phyloP scores from a whole-genome alignment of 2,888 invertebrate genomes.

The Malachius bipustulatus region DNA sequence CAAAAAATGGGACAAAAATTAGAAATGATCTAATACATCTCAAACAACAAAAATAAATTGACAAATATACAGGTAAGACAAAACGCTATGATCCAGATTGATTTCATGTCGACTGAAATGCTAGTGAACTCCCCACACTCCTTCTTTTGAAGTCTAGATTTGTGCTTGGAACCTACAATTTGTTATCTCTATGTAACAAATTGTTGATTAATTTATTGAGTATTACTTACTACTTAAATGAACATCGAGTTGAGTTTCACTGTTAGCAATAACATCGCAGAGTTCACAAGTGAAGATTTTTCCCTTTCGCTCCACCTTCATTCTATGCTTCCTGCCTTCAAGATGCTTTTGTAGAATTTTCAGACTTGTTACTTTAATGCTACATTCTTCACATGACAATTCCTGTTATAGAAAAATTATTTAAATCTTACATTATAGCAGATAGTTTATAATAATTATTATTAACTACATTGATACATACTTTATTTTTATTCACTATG shows the following conservation, averaged over 20 bases:
- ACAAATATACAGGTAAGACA: slow-evolving; percentile 31
- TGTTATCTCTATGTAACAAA: neutral
- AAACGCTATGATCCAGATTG: slow-evolving; percentile 30
- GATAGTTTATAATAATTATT: too few relatives aligned
- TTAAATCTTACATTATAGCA: too few relatives aligned
- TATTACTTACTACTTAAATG: slow-evolving; percentile 33
- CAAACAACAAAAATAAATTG: slow-evolving; percentile 31
- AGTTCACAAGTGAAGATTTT: slow-evolving; percentile 34
- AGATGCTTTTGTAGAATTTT: slow-evolving; percentile 33
- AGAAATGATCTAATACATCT: too few relatives aligned
- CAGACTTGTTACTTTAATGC: slow-evolving; percentile 33
- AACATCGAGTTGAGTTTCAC: slow-evolving; percentile 34
- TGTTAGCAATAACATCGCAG: slow-evolving; percentile 33
- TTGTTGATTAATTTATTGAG: neutral
- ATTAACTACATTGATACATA: too few relatives aligned
- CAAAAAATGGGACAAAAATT: too few relatives aligned
- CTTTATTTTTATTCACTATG: too few relatives aligned
- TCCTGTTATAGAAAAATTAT: too few relatives aligned
- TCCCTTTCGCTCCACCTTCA: slow-evolving; percentile 30
- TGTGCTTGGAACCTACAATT: slow-evolving; percentile 27
- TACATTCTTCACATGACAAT: slow-evolving; percentile 32
- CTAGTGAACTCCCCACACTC: slow-evolving; percentile 24
- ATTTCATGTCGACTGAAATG: slow-evolving; percentile 22
- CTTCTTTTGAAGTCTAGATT: slow-evolving; percentile 22
- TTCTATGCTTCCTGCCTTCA: slow-evolving; percentile 33